Base-by-base conservation (phyloP, 1,140 invertebrate species). In the Trachymyrmex cornetzi region DNA sequence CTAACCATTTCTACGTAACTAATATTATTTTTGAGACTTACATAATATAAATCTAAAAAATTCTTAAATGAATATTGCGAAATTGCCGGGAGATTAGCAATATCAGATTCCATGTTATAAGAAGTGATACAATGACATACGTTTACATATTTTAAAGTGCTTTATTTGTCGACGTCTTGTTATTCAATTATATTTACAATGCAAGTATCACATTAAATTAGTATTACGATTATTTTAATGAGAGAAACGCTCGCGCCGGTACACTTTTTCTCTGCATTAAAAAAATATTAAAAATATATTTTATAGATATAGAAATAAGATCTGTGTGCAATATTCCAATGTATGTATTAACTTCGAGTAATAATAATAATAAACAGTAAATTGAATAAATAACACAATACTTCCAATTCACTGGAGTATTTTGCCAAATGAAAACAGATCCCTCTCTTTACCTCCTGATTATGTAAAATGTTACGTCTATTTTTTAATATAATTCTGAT, bases 1-100 rank as follows among this genome's bases (percentile, higher is more conserved):
- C 87, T 77, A 85, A 72, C 84, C 67, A 64, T 79, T 87, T 89
- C 38, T 71, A 85, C 74, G 50, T 74, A 80, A 72, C 59, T 79
- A 90, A 88, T 90, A 85, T 89, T 87, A 80, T 74, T 84, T 74
- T 57, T 34, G 34, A 24, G 50, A n/a, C 48, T 87, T 90, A 79
- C 24, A 74, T 79, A 87, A 90, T 61, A 44, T 53, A 48, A 1
- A 22, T n/a, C 14, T 34, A 67, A 72, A 59, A 55, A 53, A 24
- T 85, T 24, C 27, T 72, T 72, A 34, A 27, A 57, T 48, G 1
- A 80, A 69, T 53, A 67, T 44, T 30, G 14, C 27, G 4, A 63
- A 48, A 64, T n/a, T 24, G 22, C 19, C 6, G 24, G 24, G 1
- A 61, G 12, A 77, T 59, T 24, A 16, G 6, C 3, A 12, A 50